phyloP scores from a whole-genome alignment of 2,797 vertebrate genomes.

The Crypturellus tataupa region DNA sequence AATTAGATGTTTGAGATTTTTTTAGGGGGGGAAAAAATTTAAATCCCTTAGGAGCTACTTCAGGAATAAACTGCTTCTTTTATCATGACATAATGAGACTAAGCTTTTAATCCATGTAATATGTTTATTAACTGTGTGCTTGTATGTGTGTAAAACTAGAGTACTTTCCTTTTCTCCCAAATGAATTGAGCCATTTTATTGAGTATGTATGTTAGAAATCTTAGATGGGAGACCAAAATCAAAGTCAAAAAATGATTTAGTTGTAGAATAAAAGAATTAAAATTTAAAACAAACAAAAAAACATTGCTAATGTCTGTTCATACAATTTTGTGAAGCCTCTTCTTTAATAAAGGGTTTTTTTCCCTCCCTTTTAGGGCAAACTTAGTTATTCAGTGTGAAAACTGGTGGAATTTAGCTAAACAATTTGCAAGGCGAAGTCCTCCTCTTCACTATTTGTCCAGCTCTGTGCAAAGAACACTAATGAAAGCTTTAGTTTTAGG shows the following conservation, averaged over 20 bases:
- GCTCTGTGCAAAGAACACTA: conserved; percentile 93
- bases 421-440: conserved; percentile 95
- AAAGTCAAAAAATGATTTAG: neutral
- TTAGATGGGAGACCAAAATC: conserved; percentile 9
- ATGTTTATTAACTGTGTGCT: conserved; percentile 46
- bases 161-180: conserved; percentile 29
- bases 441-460: conserved; percentile 94
- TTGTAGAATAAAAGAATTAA: neutral
- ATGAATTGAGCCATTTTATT: neutral
- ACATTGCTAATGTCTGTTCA: conserved; percentile 1
- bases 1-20: neutral
- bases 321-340: neutral
- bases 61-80: conserved; percentile 41
- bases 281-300: neutral
- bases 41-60: neutral
- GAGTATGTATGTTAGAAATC: neutral
- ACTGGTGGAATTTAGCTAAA: conserved; percentile 98
- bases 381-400: conserved; percentile 97
- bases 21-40: neutral
- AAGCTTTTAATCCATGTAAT: conserved; percentile 55
- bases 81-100: conserved; percentile 45
- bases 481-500: conserved; percentile 98
- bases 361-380: conserved; percentile 87
- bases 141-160: conserved; percentile 46
- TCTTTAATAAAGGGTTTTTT: conserved; percentile 5